Evolutionary conservation across 2,888 invertebrate genomes (phyloP).

Genomic region (Abrostola triplasia): DNA sequence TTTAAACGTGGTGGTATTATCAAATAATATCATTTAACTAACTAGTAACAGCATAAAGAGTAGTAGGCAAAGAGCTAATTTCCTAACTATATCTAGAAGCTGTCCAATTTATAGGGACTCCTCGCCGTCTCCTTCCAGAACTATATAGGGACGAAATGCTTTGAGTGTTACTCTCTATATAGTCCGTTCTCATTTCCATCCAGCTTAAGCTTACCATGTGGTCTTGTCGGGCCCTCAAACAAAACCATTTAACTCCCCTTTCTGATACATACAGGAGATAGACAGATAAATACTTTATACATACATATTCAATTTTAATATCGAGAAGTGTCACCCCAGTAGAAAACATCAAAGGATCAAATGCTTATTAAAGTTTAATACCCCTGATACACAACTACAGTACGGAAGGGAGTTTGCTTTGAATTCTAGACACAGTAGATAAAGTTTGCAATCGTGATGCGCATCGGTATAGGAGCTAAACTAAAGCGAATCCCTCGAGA

Average conservation of each 20-base stretch:
- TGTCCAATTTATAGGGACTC: too few relatives aligned
- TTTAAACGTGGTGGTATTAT: too few relatives aligned
- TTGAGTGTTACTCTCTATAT: too few relatives aligned
- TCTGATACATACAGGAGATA: conserved; percentile 3
- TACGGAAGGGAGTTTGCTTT: conserved; percentile 2
- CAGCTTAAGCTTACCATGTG: background rate
- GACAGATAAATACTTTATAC: too few relatives aligned
- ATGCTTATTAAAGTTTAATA: conserved; percentile 32
- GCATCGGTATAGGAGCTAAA: background rate
- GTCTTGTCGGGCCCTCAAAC: conserved; percentile 1
- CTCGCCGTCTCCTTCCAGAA: too few relatives aligned
- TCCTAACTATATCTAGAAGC: too few relatives aligned
- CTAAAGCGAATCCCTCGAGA: background rate
- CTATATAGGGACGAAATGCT: too few relatives aligned
- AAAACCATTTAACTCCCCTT: conserved; percentile 15
- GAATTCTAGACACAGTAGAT: conserved; percentile 2
- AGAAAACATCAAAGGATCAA: conserved; percentile 21
- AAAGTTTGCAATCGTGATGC: background rate
- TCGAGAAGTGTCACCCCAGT: conserved; percentile 10
- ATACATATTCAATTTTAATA: conserved; percentile 25
- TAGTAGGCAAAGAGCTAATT: too few relatives aligned
- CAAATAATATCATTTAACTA: too few relatives aligned
- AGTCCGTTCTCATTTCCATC: too few relatives aligned
- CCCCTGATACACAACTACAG: conserved; percentile 3
- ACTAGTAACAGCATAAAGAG: too few relatives aligned